Conservation (phyloP, 2,888 invertebrate species). For the Morpho achilles region DNA sequence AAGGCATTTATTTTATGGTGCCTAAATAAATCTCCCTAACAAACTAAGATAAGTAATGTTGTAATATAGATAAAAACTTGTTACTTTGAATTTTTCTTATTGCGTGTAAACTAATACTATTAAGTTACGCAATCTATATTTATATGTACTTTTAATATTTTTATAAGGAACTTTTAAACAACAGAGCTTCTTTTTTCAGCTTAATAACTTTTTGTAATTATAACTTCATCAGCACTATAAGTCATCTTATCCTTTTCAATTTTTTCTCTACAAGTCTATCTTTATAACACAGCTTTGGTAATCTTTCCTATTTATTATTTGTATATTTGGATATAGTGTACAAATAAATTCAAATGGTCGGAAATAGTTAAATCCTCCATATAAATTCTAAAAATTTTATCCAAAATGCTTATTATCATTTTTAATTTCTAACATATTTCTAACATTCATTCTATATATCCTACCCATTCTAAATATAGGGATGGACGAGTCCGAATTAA, state of each 20-base stretch:
- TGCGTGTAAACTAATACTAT: conserved; percentile 26
- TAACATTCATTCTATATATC: too few relatives aligned
- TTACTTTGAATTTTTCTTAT: conserved; percentile 15
- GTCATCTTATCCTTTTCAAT: neutral
- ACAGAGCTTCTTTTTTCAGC: conserved; percentile 13
- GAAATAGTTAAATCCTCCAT: too few relatives aligned
- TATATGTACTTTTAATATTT: conserved; percentile 63
- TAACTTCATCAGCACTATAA: neutral
- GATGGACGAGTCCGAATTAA: too few relatives aligned
- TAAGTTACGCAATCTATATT: conserved; percentile 58
- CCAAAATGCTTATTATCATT: too few relatives aligned
- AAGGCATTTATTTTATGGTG: conserved; percentile 34
- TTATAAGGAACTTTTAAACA: conserved; percentile 38
- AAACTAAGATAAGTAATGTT: conserved; percentile 10
- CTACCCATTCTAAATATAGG: too few relatives aligned
- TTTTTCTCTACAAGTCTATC: neutral
- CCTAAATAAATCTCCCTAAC: conserved; percentile 11
- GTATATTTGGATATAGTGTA: too few relatives aligned
- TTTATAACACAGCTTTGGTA: too few relatives aligned
- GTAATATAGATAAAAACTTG: conserved; percentile 5
- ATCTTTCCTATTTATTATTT: too few relatives aligned
- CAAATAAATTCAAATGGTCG: too few relatives aligned
- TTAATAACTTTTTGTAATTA: conserved; percentile 6
- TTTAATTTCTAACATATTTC: too few relatives aligned
- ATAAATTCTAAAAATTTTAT: too few relatives aligned